Conservation (phyloP, 2,113 vertebrate genomes). For the Notothenia rossii region DNA sequence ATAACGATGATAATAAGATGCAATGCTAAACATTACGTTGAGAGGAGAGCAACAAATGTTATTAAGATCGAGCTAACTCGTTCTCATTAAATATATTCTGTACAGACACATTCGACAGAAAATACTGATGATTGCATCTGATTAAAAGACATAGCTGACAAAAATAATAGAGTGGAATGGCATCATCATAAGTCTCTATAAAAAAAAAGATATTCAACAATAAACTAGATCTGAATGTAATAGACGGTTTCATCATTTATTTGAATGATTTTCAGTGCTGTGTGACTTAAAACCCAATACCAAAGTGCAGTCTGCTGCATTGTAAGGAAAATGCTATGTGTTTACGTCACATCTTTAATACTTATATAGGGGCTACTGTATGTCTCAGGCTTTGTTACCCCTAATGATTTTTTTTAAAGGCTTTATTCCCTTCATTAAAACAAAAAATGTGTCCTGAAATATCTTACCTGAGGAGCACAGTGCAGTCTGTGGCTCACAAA, state of each 20-base stretch:
- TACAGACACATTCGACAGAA: not conserved
- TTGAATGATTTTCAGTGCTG: not conserved
- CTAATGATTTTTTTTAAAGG: not conserved
- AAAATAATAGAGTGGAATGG: not conserved
- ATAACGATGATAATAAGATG: slow-evolving; percentile 15
- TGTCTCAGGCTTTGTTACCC: not conserved
- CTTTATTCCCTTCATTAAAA: not conserved
- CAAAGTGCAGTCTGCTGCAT: not conserved
- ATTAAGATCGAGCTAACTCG: slow-evolving; percentile 12
- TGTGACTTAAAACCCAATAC: too few species aligned
- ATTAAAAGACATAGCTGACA: slow-evolving; percentile 25
- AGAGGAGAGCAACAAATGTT: slow-evolving; percentile 10
- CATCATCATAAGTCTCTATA: not conserved
- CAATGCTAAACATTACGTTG: not conserved
- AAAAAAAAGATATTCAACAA: slow-evolving; percentile 3
- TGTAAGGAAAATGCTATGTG: not conserved
- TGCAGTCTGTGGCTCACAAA: too few species aligned
- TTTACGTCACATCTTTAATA: not conserved
- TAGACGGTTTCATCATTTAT: not conserved
- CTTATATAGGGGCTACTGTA: too few species aligned
- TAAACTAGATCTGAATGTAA: not conserved
- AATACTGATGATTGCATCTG: slow-evolving; percentile 19
- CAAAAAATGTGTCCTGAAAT: not conserved
- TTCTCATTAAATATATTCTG: slow-evolving; percentile 7
- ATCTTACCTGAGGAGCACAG: not conserved